Evolutionary conservation across 2,797 vertebrate species (phyloP).

Genomic region (Phoebastria nigripes): DNA sequence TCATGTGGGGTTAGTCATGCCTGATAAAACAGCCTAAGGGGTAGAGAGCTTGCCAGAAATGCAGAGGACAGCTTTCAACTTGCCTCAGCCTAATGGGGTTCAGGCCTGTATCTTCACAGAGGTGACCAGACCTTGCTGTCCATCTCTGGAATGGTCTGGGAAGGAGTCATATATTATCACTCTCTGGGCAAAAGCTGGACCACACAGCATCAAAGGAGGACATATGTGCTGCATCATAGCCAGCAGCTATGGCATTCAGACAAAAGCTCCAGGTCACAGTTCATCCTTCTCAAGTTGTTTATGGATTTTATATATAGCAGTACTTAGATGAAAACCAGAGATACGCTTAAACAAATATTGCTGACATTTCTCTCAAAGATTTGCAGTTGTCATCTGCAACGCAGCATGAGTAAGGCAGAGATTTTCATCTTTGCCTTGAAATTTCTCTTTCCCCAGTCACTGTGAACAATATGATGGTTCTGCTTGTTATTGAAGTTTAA

Average conservation of each 20-base stretch:
- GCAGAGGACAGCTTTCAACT: not conserved
- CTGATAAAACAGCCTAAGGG: not conserved
- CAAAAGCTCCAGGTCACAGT: not conserved
- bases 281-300: not conserved
- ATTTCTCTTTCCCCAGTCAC: not conserved
- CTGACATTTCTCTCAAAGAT: not conserved
- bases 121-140: not conserved
- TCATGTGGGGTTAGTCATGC: not conserved
- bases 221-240: not conserved
- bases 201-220: not conserved
- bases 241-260: not conserved
- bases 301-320: not conserved
- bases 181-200: not conserved
- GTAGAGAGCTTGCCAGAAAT: not conserved
- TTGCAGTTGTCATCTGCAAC: not conserved
- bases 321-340: not conserved
- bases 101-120: not conserved
- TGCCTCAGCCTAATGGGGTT: not conserved
- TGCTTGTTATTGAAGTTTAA: not conserved
- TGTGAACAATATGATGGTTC: not conserved
- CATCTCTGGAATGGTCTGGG: not conserved
- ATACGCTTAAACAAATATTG: not conserved
- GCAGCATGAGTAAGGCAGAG: not conserved
- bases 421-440: not conserved
- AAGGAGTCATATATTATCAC: rapidly evolving